Percentiles rank a stretch among this genome's conserved stretches.
Conservation (phyloP, 1,140 invertebrate genomes). For the Brachionus rotundiformis region DNA sequence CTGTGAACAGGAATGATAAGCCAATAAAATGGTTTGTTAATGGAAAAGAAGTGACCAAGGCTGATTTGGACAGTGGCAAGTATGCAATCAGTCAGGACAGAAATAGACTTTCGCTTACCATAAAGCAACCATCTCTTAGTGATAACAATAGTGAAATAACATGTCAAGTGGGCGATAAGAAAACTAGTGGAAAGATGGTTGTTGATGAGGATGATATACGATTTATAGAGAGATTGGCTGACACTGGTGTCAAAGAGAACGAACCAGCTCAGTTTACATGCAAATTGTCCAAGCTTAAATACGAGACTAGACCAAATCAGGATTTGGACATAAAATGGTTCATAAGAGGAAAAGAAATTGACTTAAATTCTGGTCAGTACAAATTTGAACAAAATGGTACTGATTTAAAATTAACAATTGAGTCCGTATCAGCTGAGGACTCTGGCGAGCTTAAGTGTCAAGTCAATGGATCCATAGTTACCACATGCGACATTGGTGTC, state of each 20-base stretch:
- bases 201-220: slow-evolving; percentile 47
- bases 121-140: slow-evolving; percentile 1
- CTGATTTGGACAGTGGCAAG: slow-evolving; percentile 33
- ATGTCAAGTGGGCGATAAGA: slow-evolving; percentile 40
- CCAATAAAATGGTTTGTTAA: slow-evolving; percentile 49
- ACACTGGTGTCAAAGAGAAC: slow-evolving; percentile 35
- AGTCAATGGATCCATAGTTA: slow-evolving; percentile 17
- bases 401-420: slow-evolving; percentile 9
- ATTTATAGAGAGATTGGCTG: slow-evolving; percentile 37
- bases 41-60: slow-evolving; percentile 17
- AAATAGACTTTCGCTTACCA: not conserved
- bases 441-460: slow-evolving; percentile 39
- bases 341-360: slow-evolving; percentile 31
- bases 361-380: not conserved
- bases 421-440: slow-evolving; percentile 20
- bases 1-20: slow-evolving; percentile 43
- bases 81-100: slow-evolving; percentile 29
- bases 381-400: slow-evolving; percentile 40
- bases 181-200: not conserved
- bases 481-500: not conserved
- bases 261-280: slow-evolving; percentile 38
- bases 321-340: slow-evolving; percentile 48
- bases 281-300: slow-evolving; percentile 39
- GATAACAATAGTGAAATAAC: slow-evolving; percentile 41
- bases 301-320: slow-evolving; percentile 30